Conservation (phyloP, 2,113 vertebrate species). For the Pampusana beccarii region DNA sequence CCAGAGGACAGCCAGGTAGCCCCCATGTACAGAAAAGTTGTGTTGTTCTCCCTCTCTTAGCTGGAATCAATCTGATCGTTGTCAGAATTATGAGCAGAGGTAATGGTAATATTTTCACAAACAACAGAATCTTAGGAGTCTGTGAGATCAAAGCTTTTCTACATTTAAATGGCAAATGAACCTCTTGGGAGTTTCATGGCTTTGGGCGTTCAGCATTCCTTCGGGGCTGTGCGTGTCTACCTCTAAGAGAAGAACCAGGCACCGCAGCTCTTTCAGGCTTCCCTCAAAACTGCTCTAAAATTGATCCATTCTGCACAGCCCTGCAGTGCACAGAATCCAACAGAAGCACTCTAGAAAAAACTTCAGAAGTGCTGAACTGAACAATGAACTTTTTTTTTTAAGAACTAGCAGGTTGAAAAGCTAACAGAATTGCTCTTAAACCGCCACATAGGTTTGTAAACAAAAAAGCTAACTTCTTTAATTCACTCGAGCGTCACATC, state of each 20-base stretch:
- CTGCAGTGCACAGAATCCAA: not conserved
- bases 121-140: not conserved
- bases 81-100: not conserved
- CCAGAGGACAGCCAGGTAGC: not conserved
- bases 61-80: not conserved
- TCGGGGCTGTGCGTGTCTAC: not conserved
- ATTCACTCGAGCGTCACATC: not conserved
- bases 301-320: not conserved
- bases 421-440: not conserved
- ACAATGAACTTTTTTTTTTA: not conserved
- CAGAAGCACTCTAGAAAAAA: not conserved
- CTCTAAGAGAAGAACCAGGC: not conserved
- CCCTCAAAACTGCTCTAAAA: not conserved
- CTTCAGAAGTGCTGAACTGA: not conserved
- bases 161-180: not conserved
- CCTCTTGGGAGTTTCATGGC: not conserved
- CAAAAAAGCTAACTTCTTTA: not conserved
- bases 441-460: not conserved
- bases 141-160: not conserved
- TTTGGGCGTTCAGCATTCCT: not conserved
- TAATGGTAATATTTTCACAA: not conserved
- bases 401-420: not conserved
- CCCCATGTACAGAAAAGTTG: not conserved
- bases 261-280: not conserved
- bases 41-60: not conserved